phyloP scores from a whole-genome alignment of 1,140 invertebrate genomes.

The Leptonema lineaticorne region DNA sequence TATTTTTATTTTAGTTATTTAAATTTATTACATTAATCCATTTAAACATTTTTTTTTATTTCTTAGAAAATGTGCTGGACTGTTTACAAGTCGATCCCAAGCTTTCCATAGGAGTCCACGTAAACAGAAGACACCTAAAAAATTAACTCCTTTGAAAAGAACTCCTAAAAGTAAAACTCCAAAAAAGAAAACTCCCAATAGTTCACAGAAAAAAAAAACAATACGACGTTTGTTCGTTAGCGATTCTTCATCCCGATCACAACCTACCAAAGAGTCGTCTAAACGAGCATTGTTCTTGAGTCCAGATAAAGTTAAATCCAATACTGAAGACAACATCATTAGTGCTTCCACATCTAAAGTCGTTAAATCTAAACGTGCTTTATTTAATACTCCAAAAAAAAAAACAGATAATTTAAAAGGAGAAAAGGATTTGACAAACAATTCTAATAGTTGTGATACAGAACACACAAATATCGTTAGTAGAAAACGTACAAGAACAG shows the following conservation, averaged over 20 bases:
- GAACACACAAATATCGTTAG: constrained; percentile 15
- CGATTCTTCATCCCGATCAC: constrained; percentile 46
- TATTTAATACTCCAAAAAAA: constrained; percentile 58
- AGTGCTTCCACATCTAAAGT: constrained; percentile 50
- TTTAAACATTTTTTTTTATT: constrained; percentile 40
- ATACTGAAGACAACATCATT: constrained; percentile 32
- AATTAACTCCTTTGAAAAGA: constrained; percentile 51
- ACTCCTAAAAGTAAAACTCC: constrained; percentile 50
- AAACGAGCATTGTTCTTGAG: constrained; percentile 67
- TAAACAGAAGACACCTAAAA: constrained; percentile 35
- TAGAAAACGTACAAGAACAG: constrained; percentile 33
- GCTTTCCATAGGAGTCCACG: constrained; percentile 51
- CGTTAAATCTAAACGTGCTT: constrained; percentile 58
- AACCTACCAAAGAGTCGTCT: constrained; percentile 54
- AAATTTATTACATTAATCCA: constrained; percentile 2
- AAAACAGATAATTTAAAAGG: constrained; percentile 23
- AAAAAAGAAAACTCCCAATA: constrained; percentile 53
- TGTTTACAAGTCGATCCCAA: constrained; percentile 34
- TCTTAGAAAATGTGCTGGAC: constrained; percentile 48
- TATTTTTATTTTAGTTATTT: background rate
- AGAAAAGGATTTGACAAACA: too few species aligned
- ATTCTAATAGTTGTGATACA: background rate
- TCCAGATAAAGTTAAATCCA: constrained; percentile 52
- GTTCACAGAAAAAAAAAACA: constrained; percentile 56
- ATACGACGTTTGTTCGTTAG: constrained; percentile 43